These are phyloP conservation scores for Parelbella ahira DNA, from an alignment of 2,888 invertebrate species.

Conservation along the genomic window DNA sequence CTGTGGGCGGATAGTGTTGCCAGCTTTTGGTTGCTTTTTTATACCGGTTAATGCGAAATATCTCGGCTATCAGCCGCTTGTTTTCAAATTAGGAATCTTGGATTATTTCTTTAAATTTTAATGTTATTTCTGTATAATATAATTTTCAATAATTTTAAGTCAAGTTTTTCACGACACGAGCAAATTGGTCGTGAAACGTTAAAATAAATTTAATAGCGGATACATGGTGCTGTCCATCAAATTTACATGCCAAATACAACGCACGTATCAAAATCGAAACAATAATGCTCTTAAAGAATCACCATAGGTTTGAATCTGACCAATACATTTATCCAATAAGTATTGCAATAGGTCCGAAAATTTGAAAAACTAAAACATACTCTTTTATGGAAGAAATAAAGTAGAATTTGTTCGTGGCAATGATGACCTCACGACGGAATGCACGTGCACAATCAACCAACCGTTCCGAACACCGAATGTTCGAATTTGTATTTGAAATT, in stretches of 20 bases:
- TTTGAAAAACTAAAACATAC: not conserved
- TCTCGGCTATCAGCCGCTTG: slow-evolving; percentile 30
- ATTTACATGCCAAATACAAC: too few species aligned
- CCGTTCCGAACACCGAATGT: slow-evolving; percentile 59
- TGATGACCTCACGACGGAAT: slow-evolving; percentile 10
- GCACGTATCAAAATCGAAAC: slow-evolving; percentile 8
- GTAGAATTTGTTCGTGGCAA: too few species aligned
- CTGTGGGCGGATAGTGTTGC: slow-evolving; percentile 48
- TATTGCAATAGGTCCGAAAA: not conserved
- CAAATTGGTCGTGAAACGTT: too few species aligned
- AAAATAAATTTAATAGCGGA: too few species aligned
- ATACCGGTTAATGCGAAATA: slow-evolving; percentile 29
- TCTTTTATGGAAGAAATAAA: too few species aligned
- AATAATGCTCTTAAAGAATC: slow-evolving; percentile 15
- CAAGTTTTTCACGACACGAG: too few species aligned
- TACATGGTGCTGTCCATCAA: too few species aligned
- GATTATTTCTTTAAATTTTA: not conserved
- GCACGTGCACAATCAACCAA: slow-evolving; percentile 39
- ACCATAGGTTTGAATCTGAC: slow-evolving; percentile 20
- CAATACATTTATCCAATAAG: slow-evolving; percentile 14
- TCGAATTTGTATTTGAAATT: slow-evolving; percentile 68
- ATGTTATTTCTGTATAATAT: too few species aligned
- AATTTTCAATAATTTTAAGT: too few species aligned
- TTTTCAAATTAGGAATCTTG: slow-evolving; percentile 12
- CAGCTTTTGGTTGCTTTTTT: slow-evolving; percentile 30